Evolutionary conservation across 2,797 vertebrate species (phyloP).

Genomic region (Octomys mimax): DNA sequence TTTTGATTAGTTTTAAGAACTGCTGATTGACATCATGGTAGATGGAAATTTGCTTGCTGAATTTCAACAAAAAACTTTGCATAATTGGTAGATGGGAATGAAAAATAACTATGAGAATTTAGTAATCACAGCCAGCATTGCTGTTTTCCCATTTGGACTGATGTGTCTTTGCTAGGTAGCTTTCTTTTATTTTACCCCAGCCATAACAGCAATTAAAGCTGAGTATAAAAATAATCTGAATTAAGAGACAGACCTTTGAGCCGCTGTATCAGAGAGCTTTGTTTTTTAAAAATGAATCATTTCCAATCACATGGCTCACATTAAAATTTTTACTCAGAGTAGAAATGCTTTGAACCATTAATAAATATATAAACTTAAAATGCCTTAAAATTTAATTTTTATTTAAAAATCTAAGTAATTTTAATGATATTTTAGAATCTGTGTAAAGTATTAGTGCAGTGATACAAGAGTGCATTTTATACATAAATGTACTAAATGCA

Average conservation of each 20-base stretch:
- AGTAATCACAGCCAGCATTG: constrained; percentile 46
- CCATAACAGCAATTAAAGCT: constrained; percentile 74
- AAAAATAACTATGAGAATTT: constrained; percentile 65
- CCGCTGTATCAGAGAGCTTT: constrained; percentile 44
- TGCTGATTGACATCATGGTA: constrained; percentile 77
- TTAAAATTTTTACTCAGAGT: constrained; percentile 48
- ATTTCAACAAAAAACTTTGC: constrained; percentile 83
- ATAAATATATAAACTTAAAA: constrained; percentile 58
- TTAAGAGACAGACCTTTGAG: constrained; percentile 71
- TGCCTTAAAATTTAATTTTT: constrained; percentile 66
- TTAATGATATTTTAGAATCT: constrained; percentile 35
- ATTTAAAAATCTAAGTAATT: constrained; percentile 41
- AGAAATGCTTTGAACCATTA: constrained; percentile 57
- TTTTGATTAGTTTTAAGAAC: constrained; percentile 83
- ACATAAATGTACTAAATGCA: background rate
- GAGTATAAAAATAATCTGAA: constrained; percentile 74
- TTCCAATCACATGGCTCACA: constrained; percentile 55
- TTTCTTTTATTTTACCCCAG: background rate
- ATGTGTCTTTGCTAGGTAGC: constrained; percentile 28
- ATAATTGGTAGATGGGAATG: constrained; percentile 77
- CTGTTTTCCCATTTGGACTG: constrained; percentile 58
- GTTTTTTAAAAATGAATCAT: constrained; percentile 55
- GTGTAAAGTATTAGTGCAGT: background rate
- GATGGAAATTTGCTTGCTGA: constrained; percentile 80
- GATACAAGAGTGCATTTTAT: background rate